phyloP scores from a whole-genome alignment of 2,113 vertebrate genomes.

The Brachypteracias leptosomus region DNA sequence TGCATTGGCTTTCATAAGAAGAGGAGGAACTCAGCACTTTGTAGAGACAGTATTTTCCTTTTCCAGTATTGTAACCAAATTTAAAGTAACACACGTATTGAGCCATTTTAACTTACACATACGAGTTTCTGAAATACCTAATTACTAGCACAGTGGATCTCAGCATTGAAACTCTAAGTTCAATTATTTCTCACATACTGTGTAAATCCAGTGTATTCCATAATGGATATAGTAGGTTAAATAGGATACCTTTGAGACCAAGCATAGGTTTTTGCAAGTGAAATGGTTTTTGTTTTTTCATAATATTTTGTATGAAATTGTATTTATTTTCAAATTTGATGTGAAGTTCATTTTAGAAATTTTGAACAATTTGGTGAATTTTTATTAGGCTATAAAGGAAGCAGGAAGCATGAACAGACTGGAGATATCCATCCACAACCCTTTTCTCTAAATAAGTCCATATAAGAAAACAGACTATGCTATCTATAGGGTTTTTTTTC shows the following conservation, averaged over 20 bases:
- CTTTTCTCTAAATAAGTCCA: neutral
- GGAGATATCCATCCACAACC: neutral
- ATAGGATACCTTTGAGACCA: neutral
- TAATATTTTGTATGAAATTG: neutral
- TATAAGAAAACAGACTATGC: neutral
- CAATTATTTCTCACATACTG: neutral
- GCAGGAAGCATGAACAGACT: neutral
- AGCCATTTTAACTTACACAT: neutral
- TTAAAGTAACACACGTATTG: neutral
- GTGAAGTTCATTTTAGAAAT: neutral
- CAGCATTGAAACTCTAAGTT: neutral
- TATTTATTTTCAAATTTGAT: conserved; percentile 53
- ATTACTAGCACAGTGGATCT: neutral
- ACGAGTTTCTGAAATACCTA: neutral
- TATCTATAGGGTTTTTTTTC: neutral
- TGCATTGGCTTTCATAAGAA: neutral
- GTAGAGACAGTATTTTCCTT: neutral
- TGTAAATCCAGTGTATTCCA: neutral
- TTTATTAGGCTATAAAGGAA: neutral
- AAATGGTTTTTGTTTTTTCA: neutral
- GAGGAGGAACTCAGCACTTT: neutral
- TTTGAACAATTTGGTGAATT: neutral
- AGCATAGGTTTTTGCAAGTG: neutral
- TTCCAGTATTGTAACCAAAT: neutral
- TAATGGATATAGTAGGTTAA: neutral